Evolutionary conservation across 2,113 vertebrate species (phyloP), one percentile per base, ranked within the genome.

Genomic region (Cnemophilus loriae): DNA sequence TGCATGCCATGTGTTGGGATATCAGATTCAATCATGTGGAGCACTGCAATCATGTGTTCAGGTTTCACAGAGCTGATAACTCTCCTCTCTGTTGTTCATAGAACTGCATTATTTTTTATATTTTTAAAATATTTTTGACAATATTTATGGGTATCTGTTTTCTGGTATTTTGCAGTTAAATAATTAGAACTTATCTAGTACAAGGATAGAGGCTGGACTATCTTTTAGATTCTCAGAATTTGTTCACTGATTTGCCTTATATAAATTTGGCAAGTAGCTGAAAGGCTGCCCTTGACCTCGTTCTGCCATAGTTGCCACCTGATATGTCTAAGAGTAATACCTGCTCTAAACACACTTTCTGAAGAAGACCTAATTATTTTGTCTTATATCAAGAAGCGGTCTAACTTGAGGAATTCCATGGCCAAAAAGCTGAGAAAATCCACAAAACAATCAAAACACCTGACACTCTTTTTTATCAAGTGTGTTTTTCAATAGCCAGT

Each of bases 381-480:
- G 3, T 33, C 2, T 24, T 65, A 1, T 49, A 46, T 53, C 15
- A 63, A 26, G 21, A 77, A 84, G 6, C 0, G 0, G 6, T 42
- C 30, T 78, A 71, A 67, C 13, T 69, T 7, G 2, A 93, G 10
- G 7, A 93, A 71, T 52, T 78, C 11, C 18, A 13, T 61, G 14
- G 24, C 18, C 41, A 53, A 60, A 84, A 90, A 70, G 1, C 4
- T 18, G 30, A 53, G 47, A 82, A 84, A 78, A 84, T 71, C 16
- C n/a, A 60, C 15, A 52, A 42, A 49, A 8, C 16, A 59, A 59
- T 39, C 46, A 84, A 92, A 89, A 22, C 3, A 55, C 3, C 35
- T 56, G 13, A 28, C 11, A 10, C 3, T 17, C 5, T 28, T 57
- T 41, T 7, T 56, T 47, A 57, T 21, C 46, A 50, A 46, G 10